Evolutionary conservation across 2,888 invertebrate genomes (phyloP).

Genomic region (Apamea crenata): DNA sequence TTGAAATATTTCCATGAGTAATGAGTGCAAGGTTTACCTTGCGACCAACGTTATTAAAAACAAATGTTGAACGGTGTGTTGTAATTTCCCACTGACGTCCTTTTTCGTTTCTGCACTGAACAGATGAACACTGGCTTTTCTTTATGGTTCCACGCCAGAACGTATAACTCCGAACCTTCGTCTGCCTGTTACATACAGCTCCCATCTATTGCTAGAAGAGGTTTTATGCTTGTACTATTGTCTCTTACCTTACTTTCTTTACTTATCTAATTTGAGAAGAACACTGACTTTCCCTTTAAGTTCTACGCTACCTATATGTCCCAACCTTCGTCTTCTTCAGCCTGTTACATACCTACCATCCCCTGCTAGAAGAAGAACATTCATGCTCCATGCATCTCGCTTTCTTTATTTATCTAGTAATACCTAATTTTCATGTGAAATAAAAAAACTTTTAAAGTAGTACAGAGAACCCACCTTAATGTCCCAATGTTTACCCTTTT

Average conservation of each 20-base stretch:
- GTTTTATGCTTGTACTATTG: background rate
- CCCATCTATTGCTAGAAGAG: background rate
- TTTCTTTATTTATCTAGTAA: too few relatives aligned
- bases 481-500: background rate
- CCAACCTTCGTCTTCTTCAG: too few relatives aligned
- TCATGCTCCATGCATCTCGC: too few relatives aligned
- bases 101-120: background rate
- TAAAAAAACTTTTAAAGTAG: background rate
- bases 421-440: too few relatives aligned
- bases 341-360: too few relatives aligned
- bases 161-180: background rate
- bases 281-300: too few relatives aligned
- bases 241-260: background rate
- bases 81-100: constrained; percentile 13
- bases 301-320: too few relatives aligned
- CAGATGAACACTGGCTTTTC: background rate
- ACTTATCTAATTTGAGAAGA: background rate
- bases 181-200: background rate
- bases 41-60: constrained; percentile 45
- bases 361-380: too few relatives aligned
- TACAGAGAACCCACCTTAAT: background rate
- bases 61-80: constrained; percentile 37
- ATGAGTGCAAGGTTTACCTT: constrained; percentile 52
- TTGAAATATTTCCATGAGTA: constrained; percentile 55
- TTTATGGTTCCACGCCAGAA: background rate